phyloP scores from a whole-genome alignment of 2,113 vertebrate species.

The Propithecus coquereli region DNA sequence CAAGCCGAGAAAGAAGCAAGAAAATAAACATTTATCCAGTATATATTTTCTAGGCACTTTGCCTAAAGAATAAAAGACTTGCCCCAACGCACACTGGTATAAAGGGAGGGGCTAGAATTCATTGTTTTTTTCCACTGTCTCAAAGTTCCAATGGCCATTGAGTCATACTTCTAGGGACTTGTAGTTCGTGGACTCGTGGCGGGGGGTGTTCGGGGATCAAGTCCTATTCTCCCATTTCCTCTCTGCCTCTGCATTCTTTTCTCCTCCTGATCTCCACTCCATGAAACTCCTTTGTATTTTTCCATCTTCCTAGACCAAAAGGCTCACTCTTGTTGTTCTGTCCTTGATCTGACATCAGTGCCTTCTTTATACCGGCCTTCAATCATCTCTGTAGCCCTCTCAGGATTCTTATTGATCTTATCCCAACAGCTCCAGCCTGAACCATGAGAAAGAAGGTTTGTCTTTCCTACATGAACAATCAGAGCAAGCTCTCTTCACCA shows the following conservation, averaged over 20 bases:
- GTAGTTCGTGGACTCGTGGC: not conserved
- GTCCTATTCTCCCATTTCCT: not conserved
- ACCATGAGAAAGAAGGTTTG: not conserved
- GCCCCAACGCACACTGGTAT: not conserved
- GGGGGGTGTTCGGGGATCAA: not conserved
- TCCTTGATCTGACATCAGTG: fast-evolving
- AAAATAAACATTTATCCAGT: not conserved
- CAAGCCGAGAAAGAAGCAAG: not conserved
- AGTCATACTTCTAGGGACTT: not conserved
- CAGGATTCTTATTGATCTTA: not conserved
- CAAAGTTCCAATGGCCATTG: not conserved
- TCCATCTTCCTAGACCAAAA: not conserved
- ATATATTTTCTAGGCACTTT: not conserved
- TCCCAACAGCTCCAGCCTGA: not conserved
- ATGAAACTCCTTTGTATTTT: not conserved
- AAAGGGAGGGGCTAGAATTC: not conserved
- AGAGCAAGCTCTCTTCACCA: not conserved
- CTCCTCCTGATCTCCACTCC: not conserved
- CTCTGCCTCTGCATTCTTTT: not conserved
- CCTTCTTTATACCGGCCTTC: not conserved
- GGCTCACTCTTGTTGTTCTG: not conserved
- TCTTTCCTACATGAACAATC: not conserved
- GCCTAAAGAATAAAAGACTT: not conserved
- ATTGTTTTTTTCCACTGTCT: not conserved
- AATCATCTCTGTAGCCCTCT: not conserved